These are phyloP conservation scores for Gopherus flavomarginatus DNA, from an alignment of 2,113 vertebrate genomes.

Conservation along the genomic window DNA sequence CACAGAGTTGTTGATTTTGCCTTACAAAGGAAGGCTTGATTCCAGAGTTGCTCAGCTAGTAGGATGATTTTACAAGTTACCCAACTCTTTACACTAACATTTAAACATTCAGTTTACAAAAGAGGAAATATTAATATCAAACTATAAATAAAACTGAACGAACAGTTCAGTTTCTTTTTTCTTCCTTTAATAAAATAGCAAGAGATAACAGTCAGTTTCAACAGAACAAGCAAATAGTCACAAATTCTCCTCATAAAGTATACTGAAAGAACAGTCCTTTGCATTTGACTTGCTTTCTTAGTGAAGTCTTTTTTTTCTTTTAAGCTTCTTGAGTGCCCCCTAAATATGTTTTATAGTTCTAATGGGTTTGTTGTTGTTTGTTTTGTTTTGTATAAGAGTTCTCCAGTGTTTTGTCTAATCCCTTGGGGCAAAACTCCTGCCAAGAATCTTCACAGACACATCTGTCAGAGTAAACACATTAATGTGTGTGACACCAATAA, in stretches of 20 bases:
- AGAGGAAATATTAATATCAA: neutral
- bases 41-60: neutral
- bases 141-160: neutral
- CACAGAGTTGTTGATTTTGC: neutral
- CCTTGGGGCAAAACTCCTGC: neutral
- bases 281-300: neutral
- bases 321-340: neutral
- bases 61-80: neutral
- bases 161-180: neutral
- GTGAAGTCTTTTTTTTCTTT: neutral
- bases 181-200: neutral
- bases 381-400: neutral
- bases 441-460: neutral
- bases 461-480: neutral
- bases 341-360: neutral
- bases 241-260: neutral
- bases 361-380: neutral
- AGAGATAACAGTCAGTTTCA: neutral
- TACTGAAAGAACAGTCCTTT: neutral
- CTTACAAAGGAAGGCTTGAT: neutral
- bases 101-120: neutral
- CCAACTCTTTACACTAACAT: neutral
- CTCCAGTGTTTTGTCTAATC: neutral
- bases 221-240: neutral
- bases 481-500: neutral